Conservation (phyloP, 92 coral and sea anemone genomes). For the Zoanthus sociatus region DNA sequence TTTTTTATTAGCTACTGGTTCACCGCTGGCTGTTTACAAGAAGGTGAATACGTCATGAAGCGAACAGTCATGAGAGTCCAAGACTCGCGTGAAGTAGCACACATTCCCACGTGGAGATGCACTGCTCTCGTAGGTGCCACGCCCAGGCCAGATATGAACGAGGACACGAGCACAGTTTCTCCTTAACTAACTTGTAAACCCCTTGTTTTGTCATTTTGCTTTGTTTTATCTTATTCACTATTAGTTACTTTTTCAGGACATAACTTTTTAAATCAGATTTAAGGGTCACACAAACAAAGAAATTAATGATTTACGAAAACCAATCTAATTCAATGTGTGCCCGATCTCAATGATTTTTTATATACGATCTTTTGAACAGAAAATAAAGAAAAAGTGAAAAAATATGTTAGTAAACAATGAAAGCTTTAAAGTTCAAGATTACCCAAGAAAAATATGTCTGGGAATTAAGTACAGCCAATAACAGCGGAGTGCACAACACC, state of each 20-base stretch:
- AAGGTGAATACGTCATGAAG: constrained; percentile 71
- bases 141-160: constrained; percentile 7
- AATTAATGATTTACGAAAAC: not conserved
- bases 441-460: no score
- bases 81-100: constrained; percentile 56
- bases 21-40: constrained; percentile 75
- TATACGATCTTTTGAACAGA: no score
- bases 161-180: not conserved
- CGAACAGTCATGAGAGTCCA: constrained; percentile 32
- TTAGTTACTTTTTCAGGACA: not conserved
- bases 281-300: not conserved
- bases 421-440: no score
- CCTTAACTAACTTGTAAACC: not conserved
- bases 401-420: no score
- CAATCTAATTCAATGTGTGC: not conserved
- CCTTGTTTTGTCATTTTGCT: not conserved
- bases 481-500: no score
- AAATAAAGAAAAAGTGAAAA: no score
- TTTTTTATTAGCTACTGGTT: constrained; percentile 52
- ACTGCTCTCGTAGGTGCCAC: constrained; percentile 42
- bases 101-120: constrained; percentile 73
- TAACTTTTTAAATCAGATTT: not conserved
- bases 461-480: no score
- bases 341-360: no score
- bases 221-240: not conserved